Base-by-base conservation (phyloP, 2,113 vertebrate species). In the Hippocampus mohnikei region DNA sequence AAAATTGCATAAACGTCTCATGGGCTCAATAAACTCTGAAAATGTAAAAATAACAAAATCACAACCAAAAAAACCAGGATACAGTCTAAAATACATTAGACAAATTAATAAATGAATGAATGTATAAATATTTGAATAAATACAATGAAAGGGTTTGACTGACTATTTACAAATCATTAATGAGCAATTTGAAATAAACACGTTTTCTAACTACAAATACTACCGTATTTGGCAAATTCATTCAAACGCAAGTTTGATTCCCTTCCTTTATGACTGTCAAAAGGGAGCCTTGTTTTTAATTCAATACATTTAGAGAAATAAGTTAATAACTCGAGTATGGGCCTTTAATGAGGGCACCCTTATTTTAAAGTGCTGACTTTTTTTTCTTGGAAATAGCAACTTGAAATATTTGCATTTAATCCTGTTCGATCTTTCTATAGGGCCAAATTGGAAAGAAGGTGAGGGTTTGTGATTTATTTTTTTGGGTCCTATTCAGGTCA, bases 361-460 rank as follows among this genome's bases (percentile, higher is more conserved):
- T 64, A 64, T 64, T 64, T n/a, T 44, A 42, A 64, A 65, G 23
- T 65, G 42, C n/a, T 46, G 8, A 9, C 3, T 16, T 27, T 46
- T 46, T 11, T 27, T 13, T 62, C 13, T 63, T 63, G 21, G 37
- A 42, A 63, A 16, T 23, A n/a, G 16, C 27, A 8, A 13, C 53
- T 8, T 67, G 2, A 46, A 41, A 66, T 23, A 40, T 44, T 37
- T 29, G 15, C 41, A 58, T 75, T 6, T 52, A 59, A 70, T 62
- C 63, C 7, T 71, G 15, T 67, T 69, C 8, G 74, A 44, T 85
- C 2, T 82, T 41, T 73, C 69, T 67, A 13, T 84, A 93, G 92
- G 90, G 92, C n/a, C 70, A 75, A 9, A 25, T 50, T 71, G 92
- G 92, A 80, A 77, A 71, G 52, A 92, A 90, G 89, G 92, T 92